Evolutionary conservation across 2,888 invertebrate genomes (phyloP), one percentile per base, ranked within the genome.

Genomic region (Ennomos fuscantarius): DNA sequence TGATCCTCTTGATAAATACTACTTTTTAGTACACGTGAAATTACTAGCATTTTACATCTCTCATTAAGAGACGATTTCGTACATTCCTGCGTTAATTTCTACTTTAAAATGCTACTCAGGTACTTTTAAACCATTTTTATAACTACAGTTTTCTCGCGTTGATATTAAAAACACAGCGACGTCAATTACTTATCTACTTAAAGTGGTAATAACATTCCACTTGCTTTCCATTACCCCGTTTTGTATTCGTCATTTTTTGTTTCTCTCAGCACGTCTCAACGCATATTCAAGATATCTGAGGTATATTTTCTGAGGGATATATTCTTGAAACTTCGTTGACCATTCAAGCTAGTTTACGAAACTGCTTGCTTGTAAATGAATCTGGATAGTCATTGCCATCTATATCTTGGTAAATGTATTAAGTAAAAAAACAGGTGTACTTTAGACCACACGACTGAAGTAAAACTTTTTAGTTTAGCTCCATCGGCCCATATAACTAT

Each of bases 271-370:
- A 36, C 56, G 66, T 64, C 62, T 53, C 46, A 31, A 53, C 54
- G 53, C 39, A 36, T 58, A 56, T 63, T 47, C 54, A 44, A 54
- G 60, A 49, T 52, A 8, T 56, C 46, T 39, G 41, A 50, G n/a
- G n/a, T n/a, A n/a, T n/a, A n/a, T n/a, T n/a, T n/a, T n/a, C n/a
- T n/a, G n/a, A n/a, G n/a, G n/a, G n/a, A n/a, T n/a, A n/a, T n/a
- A n/a, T 56, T 56, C 58, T 52, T 34, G 51, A n/a, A 33, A 55
- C 54, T 60, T 53, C 59, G 50, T 49, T 59, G 59, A 48, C 60
- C 48, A 47, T 48, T 37, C 8, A 45, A 53, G 48, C 39, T 53
- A 33, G 46, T 60, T 52, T 47, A 45, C 36, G 5, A 56, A 55
- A 49, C 44, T 33, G 10, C 13, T 11, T 41, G 11, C 39, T 24